These are phyloP conservation scores for Cladopsammia gracilis DNA, from an alignment of 64 coral and sea anemone species.

Conservation along the genomic window DNA sequence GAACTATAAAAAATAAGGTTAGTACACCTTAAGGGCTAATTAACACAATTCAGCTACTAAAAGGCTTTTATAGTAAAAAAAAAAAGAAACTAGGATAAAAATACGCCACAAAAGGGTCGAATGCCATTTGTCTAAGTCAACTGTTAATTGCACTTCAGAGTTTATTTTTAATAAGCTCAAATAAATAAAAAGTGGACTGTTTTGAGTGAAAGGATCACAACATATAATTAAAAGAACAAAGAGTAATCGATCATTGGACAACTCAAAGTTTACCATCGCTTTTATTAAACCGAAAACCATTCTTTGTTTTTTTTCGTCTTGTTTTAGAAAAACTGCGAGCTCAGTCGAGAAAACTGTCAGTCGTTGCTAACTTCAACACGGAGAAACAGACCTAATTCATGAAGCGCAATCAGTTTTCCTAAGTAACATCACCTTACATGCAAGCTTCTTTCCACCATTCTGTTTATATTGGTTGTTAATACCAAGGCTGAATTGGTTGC, in stretches of 20 bases:
- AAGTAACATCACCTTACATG: too few relatives aligned
- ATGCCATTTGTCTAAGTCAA: not conserved
- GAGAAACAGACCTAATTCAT: too few relatives aligned
- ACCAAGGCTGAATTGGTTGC: not conserved
- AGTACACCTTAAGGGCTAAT: too few relatives aligned
- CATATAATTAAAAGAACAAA: conserved; percentile 30
- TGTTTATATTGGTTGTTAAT: not conserved
- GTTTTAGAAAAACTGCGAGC: too few relatives aligned
- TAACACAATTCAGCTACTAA: not conserved
- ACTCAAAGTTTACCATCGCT: not conserved
- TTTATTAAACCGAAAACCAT: not conserved
- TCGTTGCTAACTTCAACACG: too few relatives aligned
- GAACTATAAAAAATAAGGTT: not conserved
- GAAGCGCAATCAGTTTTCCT: too few relatives aligned
- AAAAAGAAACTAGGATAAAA: too few relatives aligned
- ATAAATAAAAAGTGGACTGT: not conserved
- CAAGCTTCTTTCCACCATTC: not conserved
- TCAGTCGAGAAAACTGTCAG: too few relatives aligned
- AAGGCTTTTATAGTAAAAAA: not conserved
- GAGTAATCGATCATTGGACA: not conserved
- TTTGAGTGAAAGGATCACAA: not conserved
- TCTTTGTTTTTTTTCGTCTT: not conserved
- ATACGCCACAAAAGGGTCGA: too few relatives aligned
- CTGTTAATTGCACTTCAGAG: not conserved
- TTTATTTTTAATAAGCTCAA: not conserved